A percentile compares a stretch with the other conserved stretches of the same genome.
phyloP scores from a whole-genome alignment of 35 echinoderm and acorn worm species.

The Lytechinus pictus region DNA sequence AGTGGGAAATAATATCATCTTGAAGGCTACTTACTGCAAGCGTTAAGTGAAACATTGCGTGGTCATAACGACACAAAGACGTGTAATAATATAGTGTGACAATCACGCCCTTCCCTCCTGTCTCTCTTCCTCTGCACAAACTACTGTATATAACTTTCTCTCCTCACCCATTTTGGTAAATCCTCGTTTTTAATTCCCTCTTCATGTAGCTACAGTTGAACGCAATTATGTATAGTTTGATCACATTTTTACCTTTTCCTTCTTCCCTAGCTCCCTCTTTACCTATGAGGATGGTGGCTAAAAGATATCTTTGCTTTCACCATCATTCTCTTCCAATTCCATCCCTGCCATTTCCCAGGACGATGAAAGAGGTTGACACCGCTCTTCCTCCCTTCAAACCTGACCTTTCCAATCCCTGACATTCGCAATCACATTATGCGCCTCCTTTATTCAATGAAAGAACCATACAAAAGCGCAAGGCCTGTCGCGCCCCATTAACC shows the following conservation, averaged over 20 bases:
- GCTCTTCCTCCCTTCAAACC: background rate
- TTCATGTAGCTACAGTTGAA: no score
- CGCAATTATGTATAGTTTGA: background rate
- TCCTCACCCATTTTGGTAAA: no score
- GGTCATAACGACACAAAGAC: no score
- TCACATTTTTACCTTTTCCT: background rate
- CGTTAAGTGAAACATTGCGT: no score
- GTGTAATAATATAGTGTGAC: background rate
- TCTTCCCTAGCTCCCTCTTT: background rate
- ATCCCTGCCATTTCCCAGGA: background rate
- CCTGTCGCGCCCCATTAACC: background rate
- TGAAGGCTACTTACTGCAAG: no score
- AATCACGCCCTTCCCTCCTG: background rate
- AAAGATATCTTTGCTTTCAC: background rate
- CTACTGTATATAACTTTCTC: no score
- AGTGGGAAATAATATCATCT: no score
- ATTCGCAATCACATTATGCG: background rate
- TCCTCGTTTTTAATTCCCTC: no score
- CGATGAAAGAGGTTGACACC: background rate
- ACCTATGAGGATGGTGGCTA: background rate
- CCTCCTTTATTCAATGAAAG: background rate
- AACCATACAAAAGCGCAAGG: background rate
- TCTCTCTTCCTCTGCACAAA: background rate
- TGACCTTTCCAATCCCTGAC: background rate
- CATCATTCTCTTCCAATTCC: background rate